A percentile compares a stretch with the other conserved stretches of the same genome.
Conservation (phyloP, 2,888 invertebrate genomes). For the Eurytoma californica region DNA sequence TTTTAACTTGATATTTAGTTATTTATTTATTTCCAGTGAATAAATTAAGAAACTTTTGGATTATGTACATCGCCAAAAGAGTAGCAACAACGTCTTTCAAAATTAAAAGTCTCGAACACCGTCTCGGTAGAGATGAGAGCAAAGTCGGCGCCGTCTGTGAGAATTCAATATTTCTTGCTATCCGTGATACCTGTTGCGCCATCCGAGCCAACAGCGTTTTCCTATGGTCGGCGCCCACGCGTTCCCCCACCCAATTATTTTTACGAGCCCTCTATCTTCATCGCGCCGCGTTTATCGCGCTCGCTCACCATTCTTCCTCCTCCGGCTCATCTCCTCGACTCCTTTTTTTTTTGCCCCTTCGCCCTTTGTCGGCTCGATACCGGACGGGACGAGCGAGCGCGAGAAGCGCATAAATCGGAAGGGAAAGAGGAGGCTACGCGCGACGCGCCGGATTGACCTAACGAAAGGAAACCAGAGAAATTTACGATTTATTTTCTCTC, state of each 20-base stretch:
- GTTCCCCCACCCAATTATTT: background rate
- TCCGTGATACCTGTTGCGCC: background rate
- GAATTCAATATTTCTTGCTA: background rate
- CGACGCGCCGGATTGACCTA: conserved; percentile 63
- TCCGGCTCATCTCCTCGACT: conserved; percentile 15
- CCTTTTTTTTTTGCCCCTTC: conserved; percentile 47
- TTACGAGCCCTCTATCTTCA: conserved; percentile 14
- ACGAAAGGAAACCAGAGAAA: conserved; percentile 63
- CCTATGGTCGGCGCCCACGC: background rate
- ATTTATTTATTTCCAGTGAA: no score
- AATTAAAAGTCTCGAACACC: no score
- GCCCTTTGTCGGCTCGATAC: conserved; percentile 59
- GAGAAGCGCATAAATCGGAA: conserved; percentile 67
- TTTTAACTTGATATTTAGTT: no score
- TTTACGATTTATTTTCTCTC: conserved; percentile 59
- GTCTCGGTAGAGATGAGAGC: no score
- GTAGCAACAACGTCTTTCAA: no score
- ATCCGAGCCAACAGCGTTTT: background rate
- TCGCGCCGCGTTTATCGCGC: conserved; percentile 3
- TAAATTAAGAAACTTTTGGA: no score
- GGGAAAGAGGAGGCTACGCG: conserved; percentile 56
- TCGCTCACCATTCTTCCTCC: conserved; percentile 27
- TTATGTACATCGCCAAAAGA: no score
- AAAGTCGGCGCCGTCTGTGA: conserved; percentile 36
- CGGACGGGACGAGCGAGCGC: conserved; percentile 43